A percentile compares a stretch with the other conserved stretches of the same genome.
Evolutionary conservation across 1,140 invertebrate genomes (phyloP).

Genomic region (Ericerus pela): DNA sequence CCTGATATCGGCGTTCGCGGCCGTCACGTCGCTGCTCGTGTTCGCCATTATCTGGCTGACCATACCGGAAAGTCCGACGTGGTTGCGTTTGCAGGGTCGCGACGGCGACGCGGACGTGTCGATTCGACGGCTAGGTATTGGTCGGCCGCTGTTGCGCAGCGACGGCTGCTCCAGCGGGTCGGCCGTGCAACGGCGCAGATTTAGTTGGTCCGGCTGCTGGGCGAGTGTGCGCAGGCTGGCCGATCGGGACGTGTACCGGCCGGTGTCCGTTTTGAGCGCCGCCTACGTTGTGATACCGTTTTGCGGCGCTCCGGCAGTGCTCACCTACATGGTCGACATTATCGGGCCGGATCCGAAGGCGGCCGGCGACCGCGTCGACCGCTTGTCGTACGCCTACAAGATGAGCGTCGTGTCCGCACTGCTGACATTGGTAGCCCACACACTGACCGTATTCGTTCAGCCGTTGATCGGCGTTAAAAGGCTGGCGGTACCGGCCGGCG

Average conservation of each 20-base stretch:
- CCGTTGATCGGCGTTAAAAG: constrained; percentile 39
- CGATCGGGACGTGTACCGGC: constrained; percentile 31
- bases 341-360: constrained; percentile 34
- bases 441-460: constrained; percentile 36
- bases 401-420: constrained; percentile 34
- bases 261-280: constrained; percentile 44
- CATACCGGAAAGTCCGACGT: constrained; percentile 56
- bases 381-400: constrained; percentile 36
- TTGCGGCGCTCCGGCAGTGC: constrained; percentile 52
- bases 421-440: constrained; percentile 37
- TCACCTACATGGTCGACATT: constrained; percentile 49
- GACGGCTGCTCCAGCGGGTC: no score
- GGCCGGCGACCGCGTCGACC: constrained; percentile 22
- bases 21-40: constrained; percentile 38
- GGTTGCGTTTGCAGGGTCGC: constrained; percentile 40
- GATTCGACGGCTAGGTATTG: constrained; percentile 39
- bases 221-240: background rate
- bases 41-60: constrained; percentile 37
- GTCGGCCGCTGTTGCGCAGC: constrained; percentile 27
- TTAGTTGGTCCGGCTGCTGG: background rate
- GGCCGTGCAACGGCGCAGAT: no score
- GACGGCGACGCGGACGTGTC: constrained; percentile 37
- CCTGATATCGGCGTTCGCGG: constrained; percentile 43
- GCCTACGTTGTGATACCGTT: constrained; percentile 67
- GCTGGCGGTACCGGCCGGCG: constrained; percentile 34